phyloP scores from a whole-genome alignment of 2,888 invertebrate species.

The Ptycholaimellus sp. region DNA sequence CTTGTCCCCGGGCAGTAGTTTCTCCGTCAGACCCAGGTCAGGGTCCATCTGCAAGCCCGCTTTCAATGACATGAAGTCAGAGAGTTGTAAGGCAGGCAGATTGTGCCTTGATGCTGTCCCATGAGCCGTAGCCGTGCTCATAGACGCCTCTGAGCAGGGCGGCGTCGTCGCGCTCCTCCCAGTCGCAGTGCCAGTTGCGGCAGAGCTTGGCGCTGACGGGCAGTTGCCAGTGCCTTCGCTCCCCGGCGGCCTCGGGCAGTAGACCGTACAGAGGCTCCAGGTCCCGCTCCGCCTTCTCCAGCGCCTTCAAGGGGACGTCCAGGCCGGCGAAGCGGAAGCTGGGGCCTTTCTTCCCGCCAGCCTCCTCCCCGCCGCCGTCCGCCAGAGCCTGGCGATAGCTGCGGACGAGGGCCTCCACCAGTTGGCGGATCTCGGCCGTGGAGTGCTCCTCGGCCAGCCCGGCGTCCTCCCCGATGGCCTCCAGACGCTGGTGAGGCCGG shows the following conservation, averaged over 20 bases:
- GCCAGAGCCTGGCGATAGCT: no score
- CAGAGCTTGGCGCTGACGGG: constrained; percentile 13
- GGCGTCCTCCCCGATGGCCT: constrained; percentile 84
- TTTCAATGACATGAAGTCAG: no score
- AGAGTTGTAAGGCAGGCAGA: no score
- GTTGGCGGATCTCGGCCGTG: constrained; percentile 54
- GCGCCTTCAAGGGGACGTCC: constrained; percentile 76
- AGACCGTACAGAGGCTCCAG: constrained; percentile 67
- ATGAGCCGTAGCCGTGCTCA: constrained; percentile 85
- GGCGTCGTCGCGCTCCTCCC: constrained; percentile 75
- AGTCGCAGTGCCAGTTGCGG: constrained; percentile 58
- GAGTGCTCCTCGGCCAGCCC: constrained; percentile 92
- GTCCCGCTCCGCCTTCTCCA: constrained; percentile 64
- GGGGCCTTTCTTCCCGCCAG: constrained; percentile 36
- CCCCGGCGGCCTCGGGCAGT: no score
- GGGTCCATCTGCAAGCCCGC: no score
- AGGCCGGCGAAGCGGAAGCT: constrained; percentile 81
- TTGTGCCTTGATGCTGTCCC: constrained; percentile 98
- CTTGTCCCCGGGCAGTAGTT: no score
- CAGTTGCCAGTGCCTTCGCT: no score
- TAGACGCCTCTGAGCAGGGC: constrained; percentile 60
- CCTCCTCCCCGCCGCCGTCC: no score
- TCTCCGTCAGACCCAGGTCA: constrained; percentile 51
- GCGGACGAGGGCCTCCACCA: constrained; percentile 61
- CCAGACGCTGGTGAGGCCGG: no score